phyloP scores from a whole-genome alignment of 2,113 vertebrate species.

The Eulemur macaco region DNA sequence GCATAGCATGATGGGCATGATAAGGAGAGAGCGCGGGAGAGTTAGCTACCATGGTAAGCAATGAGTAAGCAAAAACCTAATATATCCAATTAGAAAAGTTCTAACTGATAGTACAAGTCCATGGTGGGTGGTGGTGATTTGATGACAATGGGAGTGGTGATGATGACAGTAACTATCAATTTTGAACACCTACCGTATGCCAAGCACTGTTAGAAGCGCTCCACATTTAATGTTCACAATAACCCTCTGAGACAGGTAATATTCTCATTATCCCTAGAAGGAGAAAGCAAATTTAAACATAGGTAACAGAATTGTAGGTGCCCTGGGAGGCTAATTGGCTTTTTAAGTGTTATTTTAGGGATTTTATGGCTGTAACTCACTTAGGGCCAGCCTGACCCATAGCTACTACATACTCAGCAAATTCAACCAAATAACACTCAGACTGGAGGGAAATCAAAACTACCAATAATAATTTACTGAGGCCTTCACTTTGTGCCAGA shows the following conservation, averaged over 20 bases:
- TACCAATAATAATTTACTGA: background rate
- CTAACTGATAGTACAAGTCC: background rate
- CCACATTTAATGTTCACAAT: background rate
- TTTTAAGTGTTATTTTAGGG: background rate
- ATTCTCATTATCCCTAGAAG: background rate
- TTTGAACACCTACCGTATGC: background rate
- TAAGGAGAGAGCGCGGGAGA: background rate
- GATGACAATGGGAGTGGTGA: background rate
- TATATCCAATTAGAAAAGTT: background rate
- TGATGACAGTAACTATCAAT: background rate
- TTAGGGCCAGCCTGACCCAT: background rate
- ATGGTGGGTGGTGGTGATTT: fast-evolving
- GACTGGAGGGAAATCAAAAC: background rate
- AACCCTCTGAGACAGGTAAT: background rate
- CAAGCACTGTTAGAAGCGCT: background rate
- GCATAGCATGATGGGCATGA: background rate
- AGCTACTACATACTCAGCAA: background rate
- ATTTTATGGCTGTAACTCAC: background rate
- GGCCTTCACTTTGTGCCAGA: background rate
- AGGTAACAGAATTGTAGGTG: background rate
- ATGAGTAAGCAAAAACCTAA: background rate
- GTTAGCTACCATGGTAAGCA: background rate
- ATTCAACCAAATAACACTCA: background rate
- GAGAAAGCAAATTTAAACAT: background rate
- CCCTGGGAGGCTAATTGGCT: background rate